Evolutionary conservation across 2,888 invertebrate species (phyloP).

Genomic region (Trachelus troglodyta): DNA sequence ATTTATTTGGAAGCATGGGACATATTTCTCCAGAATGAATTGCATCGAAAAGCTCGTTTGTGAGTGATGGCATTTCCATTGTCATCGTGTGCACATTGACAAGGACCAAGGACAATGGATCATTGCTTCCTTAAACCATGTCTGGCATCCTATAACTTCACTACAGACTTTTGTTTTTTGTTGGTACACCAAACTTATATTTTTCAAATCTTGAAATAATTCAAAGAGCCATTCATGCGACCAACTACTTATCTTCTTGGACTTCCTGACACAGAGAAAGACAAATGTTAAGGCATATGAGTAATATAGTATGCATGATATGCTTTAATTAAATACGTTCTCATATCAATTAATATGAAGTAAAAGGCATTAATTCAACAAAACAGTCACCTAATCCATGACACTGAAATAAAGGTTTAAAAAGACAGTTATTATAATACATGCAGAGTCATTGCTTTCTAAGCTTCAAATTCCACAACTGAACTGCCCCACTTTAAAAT

Average conservation of each 20-base stretch:
- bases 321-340: too few species aligned
- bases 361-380: background rate
- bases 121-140: background rate
- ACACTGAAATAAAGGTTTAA: background rate
- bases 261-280: background rate
- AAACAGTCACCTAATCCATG: background rate
- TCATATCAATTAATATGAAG: too few species aligned
- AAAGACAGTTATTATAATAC: background rate
- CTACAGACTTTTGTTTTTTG: background rate
- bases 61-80: background rate
- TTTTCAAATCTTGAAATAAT: background rate
- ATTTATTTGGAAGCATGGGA: slow-evolving; percentile 36
- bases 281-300: background rate
- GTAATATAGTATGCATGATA: background rate
- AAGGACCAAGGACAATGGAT: background rate
- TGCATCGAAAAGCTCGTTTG: slow-evolving; percentile 4
- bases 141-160: background rate
- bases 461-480: background rate
- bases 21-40: slow-evolving; percentile 30
- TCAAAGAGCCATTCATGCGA: background rate
- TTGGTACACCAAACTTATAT: background rate
- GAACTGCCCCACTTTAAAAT: background rate
- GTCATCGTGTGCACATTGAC: background rate
- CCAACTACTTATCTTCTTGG: background rate
- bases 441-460: background rate